Percentiles rank a stretch among this genome's conserved stretches.
Evolutionary conservation across 2,797 vertebrate species (phyloP).

Genomic region (Avahi laniger): DNA sequence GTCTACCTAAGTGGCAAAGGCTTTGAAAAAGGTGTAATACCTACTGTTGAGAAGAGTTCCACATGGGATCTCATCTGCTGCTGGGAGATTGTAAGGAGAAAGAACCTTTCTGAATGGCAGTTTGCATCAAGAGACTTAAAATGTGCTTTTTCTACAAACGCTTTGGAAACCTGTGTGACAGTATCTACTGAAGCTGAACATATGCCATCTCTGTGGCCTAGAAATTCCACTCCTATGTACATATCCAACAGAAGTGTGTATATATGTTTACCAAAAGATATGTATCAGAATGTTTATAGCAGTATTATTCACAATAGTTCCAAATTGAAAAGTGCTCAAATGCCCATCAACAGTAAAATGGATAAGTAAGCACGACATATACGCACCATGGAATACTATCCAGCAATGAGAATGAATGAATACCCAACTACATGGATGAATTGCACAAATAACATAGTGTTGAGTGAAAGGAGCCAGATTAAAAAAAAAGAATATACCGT

Average conservation of each 20-base stretch:
- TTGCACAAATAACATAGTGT: neutral
- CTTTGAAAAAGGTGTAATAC: neutral
- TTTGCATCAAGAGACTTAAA: constrained; percentile 26
- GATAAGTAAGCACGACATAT: neutral
- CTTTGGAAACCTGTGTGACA: neutral
- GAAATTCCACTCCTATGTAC: neutral
- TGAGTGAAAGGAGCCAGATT: neutral
- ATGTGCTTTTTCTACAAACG: neutral
- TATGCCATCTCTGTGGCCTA: neutral
- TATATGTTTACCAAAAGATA: constrained; percentile 28
- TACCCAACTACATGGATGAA: neutral
- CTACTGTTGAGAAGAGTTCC: neutral
- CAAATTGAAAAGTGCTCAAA: neutral
- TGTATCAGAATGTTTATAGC: constrained; percentile 12
- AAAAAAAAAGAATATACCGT: neutral
- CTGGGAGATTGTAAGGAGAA: neutral
- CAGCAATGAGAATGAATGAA: constrained; percentile 17
- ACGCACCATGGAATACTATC: neutral
- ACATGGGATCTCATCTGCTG: neutral
- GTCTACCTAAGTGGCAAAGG: neutral
- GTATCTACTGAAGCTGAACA: constrained; percentile 37
- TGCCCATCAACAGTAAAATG: neutral
- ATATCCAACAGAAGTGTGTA: constrained; percentile 26
- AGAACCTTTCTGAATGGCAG: neutral
- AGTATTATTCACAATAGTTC: neutral